phyloP scores from a whole-genome alignment of 92 coral and sea anemone genomes.

The Palythoa grandis region DNA sequence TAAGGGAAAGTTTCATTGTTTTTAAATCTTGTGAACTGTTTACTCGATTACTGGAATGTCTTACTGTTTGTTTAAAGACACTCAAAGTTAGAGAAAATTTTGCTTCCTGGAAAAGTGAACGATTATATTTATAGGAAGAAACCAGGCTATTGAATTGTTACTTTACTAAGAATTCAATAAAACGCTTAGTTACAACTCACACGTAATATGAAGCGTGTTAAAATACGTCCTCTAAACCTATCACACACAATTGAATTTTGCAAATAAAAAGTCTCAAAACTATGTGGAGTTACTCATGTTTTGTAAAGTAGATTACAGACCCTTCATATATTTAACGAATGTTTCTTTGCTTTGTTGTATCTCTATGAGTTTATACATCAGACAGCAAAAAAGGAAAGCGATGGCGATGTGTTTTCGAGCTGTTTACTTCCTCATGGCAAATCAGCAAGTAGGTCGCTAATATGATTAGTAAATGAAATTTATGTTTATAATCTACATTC shows the following conservation, averaged over 20 bases:
- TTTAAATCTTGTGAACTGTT: background rate
- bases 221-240: too few species aligned
- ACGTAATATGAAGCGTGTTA: background rate
- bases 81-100: background rate
- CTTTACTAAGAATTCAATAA: too few species aligned
- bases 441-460: background rate
- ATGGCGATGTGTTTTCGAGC: background rate
- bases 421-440: background rate
- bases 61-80: background rate
- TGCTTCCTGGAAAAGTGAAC: background rate
- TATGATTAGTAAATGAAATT: background rate
- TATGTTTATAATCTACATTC: background rate
- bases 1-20: background rate
- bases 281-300: too few species aligned
- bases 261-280: too few species aligned
- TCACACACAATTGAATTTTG: too few species aligned
- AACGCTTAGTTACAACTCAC: background rate
- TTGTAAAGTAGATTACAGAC: too few species aligned
- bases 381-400: background rate
- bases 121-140: too few species aligned
- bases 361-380: background rate
- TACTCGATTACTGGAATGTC: background rate
- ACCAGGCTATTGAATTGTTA: background rate
- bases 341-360: too few species aligned
- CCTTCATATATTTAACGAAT: too few species aligned